Base-by-base conservation (phyloP, 2,888 invertebrate species). In the Colostygia pectinataria region DNA sequence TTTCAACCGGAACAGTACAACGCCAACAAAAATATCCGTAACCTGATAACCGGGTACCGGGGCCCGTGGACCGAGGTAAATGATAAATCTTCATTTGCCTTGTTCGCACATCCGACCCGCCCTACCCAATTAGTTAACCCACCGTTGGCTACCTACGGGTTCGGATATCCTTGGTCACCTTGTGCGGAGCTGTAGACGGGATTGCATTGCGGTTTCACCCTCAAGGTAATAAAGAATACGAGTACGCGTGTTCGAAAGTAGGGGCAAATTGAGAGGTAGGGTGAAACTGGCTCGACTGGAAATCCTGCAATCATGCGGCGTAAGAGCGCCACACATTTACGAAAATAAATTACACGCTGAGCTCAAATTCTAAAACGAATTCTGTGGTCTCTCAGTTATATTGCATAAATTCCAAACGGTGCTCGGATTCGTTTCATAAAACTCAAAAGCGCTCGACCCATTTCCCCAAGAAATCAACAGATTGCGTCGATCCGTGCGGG, bases 51-150 rank as follows among this genome's bases (percentile, higher is more conserved):
- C 59, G 50, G 44, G 27, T 41, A 25, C 44, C 48, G 46, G 39
- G 52, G 59, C 67, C 72, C 60, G 66, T 79, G 76, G 80, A 78
- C 75, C 71, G 68, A 53, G 65, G 66, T 62, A 64, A 75, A 84
- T 87, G 81, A 87, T 87, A 87, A 87, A 87, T 87, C 87, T 87
- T 87, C 85, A 87, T 87, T 87, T 86, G 81, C 81, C 80, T 74
- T 80, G 83, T 84, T 80, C 83, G 80, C 84, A 82, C 84, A 80
- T 80, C 82, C 83, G 78, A 80, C 80, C 82, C 79, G 71, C 81
- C 79, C 77, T 71, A 77, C 77, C 84, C 84, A 85, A 86, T 86
- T 86, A 86, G 83, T 80, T 80, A 78, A 78, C 79, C 78, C 76
- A 45, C 51, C 51, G 51, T 51, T 45, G 51, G 51, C 45, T 55